A percentile compares a stretch with the other conserved stretches of the same genome.
Evolutionary conservation across 1,140 invertebrate species (phyloP).

Genomic region (Coenobita brevimanus): DNA sequence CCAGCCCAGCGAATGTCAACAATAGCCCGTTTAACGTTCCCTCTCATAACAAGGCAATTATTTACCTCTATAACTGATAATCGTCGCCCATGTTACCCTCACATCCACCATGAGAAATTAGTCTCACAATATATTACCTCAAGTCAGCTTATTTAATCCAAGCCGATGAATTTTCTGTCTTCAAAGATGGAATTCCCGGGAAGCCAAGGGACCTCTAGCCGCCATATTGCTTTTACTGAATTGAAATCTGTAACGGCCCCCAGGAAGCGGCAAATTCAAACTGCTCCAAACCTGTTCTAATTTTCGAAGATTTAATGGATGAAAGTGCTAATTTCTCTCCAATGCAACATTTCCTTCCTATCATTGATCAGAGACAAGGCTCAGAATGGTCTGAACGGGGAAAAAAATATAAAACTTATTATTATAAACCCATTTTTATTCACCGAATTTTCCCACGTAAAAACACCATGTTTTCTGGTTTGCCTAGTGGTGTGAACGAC

Average conservation of each 20-base stretch:
- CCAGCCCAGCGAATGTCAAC: slow-evolving; percentile 1
- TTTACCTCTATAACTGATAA: neutral
- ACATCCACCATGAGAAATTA: neutral
- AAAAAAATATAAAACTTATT: too few relatives aligned
- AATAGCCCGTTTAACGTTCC: neutral
- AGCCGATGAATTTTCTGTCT: slow-evolving; percentile 20
- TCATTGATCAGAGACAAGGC: too few relatives aligned
- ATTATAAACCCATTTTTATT: too few relatives aligned
- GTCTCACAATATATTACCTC: neutral
- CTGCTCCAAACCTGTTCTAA: neutral
- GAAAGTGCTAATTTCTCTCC: too few relatives aligned
- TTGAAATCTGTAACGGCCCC: neutral
- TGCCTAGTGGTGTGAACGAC: too few relatives aligned
- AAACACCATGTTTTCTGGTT: too few relatives aligned
- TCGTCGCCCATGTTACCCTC: neutral
- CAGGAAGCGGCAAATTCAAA: slow-evolving; percentile 2
- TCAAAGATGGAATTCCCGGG: slow-evolving; percentile 1
- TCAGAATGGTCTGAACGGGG: too few relatives aligned
- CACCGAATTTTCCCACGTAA: too few relatives aligned
- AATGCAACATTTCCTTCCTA: too few relatives aligned
- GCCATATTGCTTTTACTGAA: slow-evolving; percentile 27
- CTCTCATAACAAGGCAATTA: neutral
- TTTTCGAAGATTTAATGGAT: too few relatives aligned
- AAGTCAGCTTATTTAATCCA: neutral
- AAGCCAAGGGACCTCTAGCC: neutral